phyloP scores from a whole-genome alignment of 2,888 invertebrate genomes.

The Halictus ligatus region DNA sequence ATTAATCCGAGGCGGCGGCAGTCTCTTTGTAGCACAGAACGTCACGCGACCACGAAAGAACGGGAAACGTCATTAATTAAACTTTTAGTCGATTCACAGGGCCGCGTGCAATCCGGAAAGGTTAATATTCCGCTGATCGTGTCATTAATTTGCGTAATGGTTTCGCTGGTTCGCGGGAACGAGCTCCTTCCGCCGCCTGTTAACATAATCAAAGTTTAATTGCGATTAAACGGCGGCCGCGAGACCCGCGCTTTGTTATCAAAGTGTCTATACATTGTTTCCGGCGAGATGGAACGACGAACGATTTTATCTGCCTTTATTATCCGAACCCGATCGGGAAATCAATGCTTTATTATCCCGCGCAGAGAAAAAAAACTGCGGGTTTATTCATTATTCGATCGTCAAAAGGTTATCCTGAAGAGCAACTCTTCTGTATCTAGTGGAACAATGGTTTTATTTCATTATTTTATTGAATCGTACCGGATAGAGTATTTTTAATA shows the following conservation, averaged over 20 bases:
- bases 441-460: background rate
- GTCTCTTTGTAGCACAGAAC: conserved; percentile 23
- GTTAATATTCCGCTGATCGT: conserved; percentile 47
- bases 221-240: conserved; percentile 9
- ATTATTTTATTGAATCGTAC: background rate
- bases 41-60: background rate
- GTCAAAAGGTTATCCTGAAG: background rate
- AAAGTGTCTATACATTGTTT: conserved; percentile 5
- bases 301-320: background rate
- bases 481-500: background rate
- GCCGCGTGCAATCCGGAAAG: conserved; percentile 10
- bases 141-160: conserved; percentile 39
- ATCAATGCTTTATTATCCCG: background rate
- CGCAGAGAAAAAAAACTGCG: background rate
- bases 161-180: background rate
- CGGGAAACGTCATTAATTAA: conserved; percentile 47
- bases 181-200: background rate
- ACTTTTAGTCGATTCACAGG: conserved; percentile 30
- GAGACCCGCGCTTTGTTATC: conserved; percentile 1
- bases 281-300: background rate
- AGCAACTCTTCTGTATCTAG: background rate
- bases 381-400: background rate
- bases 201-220: conserved; percentile 36
- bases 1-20: conserved; percentile 28
- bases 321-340: background rate